Conservation (phyloP, 2,797 vertebrate species). For the Enteromius argenteus region DNA sequence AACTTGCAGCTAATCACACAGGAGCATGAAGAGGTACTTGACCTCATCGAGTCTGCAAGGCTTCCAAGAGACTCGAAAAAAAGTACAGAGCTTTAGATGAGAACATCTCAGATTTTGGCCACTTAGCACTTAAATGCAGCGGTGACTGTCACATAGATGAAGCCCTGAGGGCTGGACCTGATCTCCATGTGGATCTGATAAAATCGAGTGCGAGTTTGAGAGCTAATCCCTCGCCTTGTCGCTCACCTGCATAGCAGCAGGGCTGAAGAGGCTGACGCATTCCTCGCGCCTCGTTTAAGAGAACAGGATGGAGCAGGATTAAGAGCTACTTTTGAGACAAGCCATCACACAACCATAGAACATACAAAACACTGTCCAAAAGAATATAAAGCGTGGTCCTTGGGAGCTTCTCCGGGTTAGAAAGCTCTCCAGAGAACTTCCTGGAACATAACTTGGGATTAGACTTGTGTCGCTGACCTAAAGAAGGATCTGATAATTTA, state of each 20-base stretch:
- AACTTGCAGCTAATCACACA: conserved; percentile 33
- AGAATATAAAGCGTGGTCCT: neutral
- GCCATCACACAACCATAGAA: conserved; percentile 48
- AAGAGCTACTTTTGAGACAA: conserved; percentile 52
- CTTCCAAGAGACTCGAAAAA: conserved; percentile 11
- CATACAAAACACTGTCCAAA: conserved; percentile 32
- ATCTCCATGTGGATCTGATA: conserved; percentile 46
- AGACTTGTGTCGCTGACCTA: conserved; percentile 41
- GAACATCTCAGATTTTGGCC: conserved; percentile 26
- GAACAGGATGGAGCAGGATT: conserved; percentile 59
- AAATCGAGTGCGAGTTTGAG: conserved; percentile 33
- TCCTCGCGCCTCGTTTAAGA: conserved; percentile 60
- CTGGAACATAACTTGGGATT: conserved; percentile 48
- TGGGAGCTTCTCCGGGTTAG: conserved; percentile 39
- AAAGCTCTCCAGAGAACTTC: conserved; percentile 47
- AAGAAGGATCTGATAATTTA: conserved; percentile 48
- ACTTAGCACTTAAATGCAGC: conserved; percentile 2
- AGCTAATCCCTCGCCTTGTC: conserved; percentile 41
- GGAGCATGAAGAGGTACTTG: conserved; percentile 43
- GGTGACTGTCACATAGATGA: conserved; percentile 17
- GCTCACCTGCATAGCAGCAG: conserved; percentile 44
- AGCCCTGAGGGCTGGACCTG: conserved; percentile 31
- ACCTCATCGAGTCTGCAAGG: conserved; percentile 25
- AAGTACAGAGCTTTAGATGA: conserved; percentile 19
- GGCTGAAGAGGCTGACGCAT: conserved; percentile 51